Evolutionary conservation across 1,140 invertebrate genomes (phyloP), one percentile per base, ranked within the genome.

Genomic region (Macrosteles quadrilineatus): DNA sequence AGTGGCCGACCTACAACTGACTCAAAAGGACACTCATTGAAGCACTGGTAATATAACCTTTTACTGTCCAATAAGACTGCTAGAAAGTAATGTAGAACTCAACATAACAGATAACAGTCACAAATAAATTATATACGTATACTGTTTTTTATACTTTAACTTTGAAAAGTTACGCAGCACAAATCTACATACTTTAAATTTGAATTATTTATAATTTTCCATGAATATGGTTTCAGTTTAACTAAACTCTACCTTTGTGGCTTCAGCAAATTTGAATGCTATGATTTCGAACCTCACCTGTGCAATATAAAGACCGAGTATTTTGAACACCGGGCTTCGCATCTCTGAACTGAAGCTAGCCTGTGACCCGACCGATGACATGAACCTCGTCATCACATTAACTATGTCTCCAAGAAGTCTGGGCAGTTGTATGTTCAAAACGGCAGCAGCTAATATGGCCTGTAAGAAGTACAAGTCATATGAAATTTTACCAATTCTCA

Each of bases 351-450:
- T 77, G 47, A 70, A 73, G 25, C 6, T 59, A 29, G 36, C 25
- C 36, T 55, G 55, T 31, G 30, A 66, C 53, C 50, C 77, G 78
- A 43, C 76, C 72, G 40, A 76, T 55, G 80, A 79, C 55, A 80
- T 81, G 73, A 85, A 84, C 59, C 82, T 81, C 9, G 83, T 85
- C 45, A 96, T 82, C 12, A 90, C 86, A 80, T 95, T 93, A 23
- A 95, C 88, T 19, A 95, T 76, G 71, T 87, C 84, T 43, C 93
- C 92, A 23, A 96, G 82, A 67, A 89, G 76, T 71, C 89, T 82
- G 1, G 94, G 93, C 73, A 95, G 90, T 78, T 91, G 84, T 71
- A 95, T 92, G 77, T 96, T 96, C 68, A 94, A 82, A 55, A 90
- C 73, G 1, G 94, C 93, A 63, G 93, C 91, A 72, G 87, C 80